Evolutionary conservation across 2,797 vertebrate genomes (phyloP).

Genomic region (Gymnopithys bicolor): DNA sequence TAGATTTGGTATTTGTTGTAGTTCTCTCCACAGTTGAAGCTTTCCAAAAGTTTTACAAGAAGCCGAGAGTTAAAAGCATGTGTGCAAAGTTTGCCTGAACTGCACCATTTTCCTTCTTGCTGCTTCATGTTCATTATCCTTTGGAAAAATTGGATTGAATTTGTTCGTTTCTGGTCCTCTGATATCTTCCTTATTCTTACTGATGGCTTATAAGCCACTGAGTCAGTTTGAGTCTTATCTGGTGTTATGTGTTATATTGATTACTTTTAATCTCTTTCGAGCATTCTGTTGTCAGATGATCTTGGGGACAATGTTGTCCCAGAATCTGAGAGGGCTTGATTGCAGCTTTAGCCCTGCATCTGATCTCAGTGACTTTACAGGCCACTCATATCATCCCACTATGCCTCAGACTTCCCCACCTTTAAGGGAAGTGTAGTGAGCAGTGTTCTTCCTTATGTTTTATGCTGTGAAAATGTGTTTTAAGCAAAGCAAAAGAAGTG

Average conservation of each 20-base stretch:
- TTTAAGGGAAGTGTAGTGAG: neutral
- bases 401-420: neutral
- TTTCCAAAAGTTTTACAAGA: neutral
- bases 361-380: neutral
- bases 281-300: neutral
- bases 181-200: neutral
- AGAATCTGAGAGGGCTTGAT: neutral
- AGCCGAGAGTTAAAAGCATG: neutral
- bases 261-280: neutral
- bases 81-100: neutral
- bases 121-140: neutral
- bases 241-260: neutral
- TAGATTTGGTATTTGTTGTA: neutral
- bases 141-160: neutral
- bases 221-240: neutral
- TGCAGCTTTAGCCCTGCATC: neutral
- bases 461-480: neutral
- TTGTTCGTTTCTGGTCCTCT: neutral
- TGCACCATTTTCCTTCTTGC: neutral
- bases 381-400: neutral
- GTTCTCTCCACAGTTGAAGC: neutral
- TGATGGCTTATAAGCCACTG: neutral
- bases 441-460: neutral
- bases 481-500: neutral
- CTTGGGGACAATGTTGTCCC: neutral